A percentile compares a stretch with the other conserved stretches of the same genome.
These are phyloP conservation scores for Standfussiana lucernea DNA, from an alignment of 2,888 invertebrate species.

Conservation along the genomic window DNA sequence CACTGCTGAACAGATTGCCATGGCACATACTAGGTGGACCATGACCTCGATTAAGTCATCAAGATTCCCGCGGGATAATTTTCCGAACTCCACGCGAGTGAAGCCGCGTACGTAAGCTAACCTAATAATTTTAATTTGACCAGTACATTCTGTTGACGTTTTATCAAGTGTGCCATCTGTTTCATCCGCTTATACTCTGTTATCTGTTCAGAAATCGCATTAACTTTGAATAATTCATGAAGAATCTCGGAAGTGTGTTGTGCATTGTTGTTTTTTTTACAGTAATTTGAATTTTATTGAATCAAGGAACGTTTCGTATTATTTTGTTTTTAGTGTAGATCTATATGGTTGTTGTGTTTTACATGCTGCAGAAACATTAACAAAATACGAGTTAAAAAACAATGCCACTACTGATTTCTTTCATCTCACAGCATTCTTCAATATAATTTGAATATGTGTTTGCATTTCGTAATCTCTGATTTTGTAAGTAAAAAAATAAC, in stretches of 20 bases:
- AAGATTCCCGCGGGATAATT: neutral
- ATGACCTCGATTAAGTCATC: neutral
- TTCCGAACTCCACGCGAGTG: neutral
- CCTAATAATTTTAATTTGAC: conserved; percentile 1
- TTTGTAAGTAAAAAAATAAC: too few relatives aligned
- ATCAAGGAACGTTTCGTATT: conserved; percentile 16
- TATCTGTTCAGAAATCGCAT: conserved; percentile 53
- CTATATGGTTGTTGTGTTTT: neutral
- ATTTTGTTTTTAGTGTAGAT: neutral
- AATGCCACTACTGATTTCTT: conserved; percentile 3
- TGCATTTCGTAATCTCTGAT: neutral
- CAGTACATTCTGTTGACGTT: conserved; percentile 15
- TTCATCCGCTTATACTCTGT: conserved; percentile 43
- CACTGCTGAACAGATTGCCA: neutral
- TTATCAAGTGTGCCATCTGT: conserved; percentile 55
- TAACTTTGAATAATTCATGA: conserved; percentile 63
- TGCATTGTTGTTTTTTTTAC: conserved; percentile 58
- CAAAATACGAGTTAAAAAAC: neutral
- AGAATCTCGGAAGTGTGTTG: conserved; percentile 62
- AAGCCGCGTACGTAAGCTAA: neutral
- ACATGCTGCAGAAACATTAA: neutral
- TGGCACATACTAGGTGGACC: neutral
- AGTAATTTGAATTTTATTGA: conserved; percentile 42
- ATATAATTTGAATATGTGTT: neutral
- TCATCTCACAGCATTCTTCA: neutral